Evolutionary conservation across 2,113 vertebrate species (phyloP).

Genomic region (Vulpes lagopus): DNA sequence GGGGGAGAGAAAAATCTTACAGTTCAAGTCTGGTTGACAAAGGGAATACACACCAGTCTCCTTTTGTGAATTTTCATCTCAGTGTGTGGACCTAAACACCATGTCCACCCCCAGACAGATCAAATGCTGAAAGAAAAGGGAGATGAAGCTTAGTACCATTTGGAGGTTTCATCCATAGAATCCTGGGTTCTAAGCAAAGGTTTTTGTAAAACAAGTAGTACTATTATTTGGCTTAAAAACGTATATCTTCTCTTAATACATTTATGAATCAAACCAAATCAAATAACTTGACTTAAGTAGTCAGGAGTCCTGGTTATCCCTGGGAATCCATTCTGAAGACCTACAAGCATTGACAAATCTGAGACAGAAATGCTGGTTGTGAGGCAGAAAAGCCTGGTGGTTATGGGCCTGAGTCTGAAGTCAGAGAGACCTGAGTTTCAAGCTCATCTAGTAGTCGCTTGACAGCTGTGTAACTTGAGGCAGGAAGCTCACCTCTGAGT

Average conservation of each 20-base stretch:
- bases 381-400: background rate
- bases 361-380: background rate
- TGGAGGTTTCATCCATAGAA: background rate
- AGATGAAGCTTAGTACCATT: background rate
- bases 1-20: background rate
- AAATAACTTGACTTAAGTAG: background rate
- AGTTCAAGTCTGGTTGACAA: slow-evolving; percentile 16
- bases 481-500: background rate
- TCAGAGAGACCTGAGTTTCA: background rate
- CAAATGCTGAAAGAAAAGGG: background rate
- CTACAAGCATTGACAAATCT: background rate
- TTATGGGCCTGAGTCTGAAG: background rate
- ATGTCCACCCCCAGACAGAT: background rate
- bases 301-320: background rate
- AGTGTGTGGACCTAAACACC: background rate
- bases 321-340: background rate
- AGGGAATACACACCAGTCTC: slow-evolving; percentile 46
- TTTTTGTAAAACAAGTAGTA: background rate
- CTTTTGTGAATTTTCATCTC: slow-evolving; percentile 21
- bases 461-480: background rate
- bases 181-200: background rate
- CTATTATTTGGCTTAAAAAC: background rate
- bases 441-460: background rate
- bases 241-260: background rate
- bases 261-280: background rate